Conservation (phyloP, 2,888 invertebrate species). For the Andrena haemorrhoa region DNA sequence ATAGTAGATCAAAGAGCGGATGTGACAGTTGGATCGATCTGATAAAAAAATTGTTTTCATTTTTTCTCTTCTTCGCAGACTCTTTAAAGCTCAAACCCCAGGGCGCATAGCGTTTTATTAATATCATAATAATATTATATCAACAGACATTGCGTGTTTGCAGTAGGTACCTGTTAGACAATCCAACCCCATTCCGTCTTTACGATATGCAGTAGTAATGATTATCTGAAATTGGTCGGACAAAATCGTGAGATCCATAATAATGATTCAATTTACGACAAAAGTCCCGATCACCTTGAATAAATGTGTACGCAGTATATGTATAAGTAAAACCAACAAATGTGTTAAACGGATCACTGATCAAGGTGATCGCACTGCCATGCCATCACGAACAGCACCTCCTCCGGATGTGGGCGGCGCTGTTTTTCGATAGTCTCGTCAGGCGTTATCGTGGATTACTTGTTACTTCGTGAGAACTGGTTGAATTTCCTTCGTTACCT, state of each 20-base stretch:
- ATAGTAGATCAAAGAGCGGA: too few relatives aligned
- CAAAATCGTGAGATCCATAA: conserved; percentile 53
- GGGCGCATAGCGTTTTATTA: too few relatives aligned
- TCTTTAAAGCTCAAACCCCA: too few relatives aligned
- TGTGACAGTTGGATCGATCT: too few relatives aligned
- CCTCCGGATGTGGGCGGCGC: conserved; percentile 77
- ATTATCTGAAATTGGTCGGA: conserved; percentile 64
- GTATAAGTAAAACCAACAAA: conserved; percentile 70
- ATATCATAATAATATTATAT: background rate
- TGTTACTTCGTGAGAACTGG: conserved; percentile 67
- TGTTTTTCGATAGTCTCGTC: conserved; percentile 67
- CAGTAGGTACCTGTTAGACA: too few relatives aligned
- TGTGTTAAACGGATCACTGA: conserved; percentile 64
- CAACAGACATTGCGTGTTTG: background rate
- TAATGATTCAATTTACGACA: conserved; percentile 67
- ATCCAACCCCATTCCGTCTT: background rate
- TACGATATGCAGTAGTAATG: conserved; percentile 25
- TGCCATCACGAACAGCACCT: conserved; percentile 57
- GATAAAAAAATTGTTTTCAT: too few relatives aligned
- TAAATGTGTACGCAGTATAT: conserved; percentile 68
- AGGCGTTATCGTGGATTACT: conserved; percentile 64
- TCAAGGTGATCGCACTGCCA: conserved; percentile 64
- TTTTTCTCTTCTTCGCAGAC: too few relatives aligned
- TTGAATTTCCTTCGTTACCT: conserved; percentile 39
- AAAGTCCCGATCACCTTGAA: conserved; percentile 62